Evolutionary conservation across 2,888 invertebrate genomes (phyloP), one percentile per base, ranked within the genome.

Genomic region (Mylabris sibirica): DNA sequence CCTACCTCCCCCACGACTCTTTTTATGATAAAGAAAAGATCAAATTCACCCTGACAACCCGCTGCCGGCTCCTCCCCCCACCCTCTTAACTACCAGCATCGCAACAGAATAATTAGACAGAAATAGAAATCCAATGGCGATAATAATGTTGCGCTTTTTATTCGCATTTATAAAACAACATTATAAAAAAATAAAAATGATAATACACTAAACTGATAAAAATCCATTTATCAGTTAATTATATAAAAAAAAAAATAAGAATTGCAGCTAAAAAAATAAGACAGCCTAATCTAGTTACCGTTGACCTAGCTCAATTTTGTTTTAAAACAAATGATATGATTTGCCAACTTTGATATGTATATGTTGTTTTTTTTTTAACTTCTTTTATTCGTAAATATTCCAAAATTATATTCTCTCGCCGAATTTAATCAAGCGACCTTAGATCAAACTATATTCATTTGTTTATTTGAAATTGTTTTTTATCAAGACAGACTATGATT

Each of bases 31-130:
- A 63, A 65, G 61, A 64, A 88, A 88, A 88, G 88, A 88, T 88
- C 87, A 89, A 88, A 89, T 88, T 89, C 24, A 41, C 65, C 60
- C 44, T 22, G n/a, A 44, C 60, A 20, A 22, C 30, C 30, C 30
- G 30, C 30, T 14, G 60, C 35, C 59, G 1, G 22, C 64, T 12
- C 8, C 22, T 11, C 26, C 61, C 61, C 57, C 66, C 11, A 12
- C 53, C 14, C 30, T 30, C 30, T 30, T 30, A 30, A 30, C 30
- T 30, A 30, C 30, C 14, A 38, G 38, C 38, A 38, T 38, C 38
- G 38, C 38, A 38, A 38, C 38, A 38, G 14, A 38, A 30, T 30
- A 30, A 30, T 30, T 30, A 30, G 30, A 30, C 30, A 30, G 30
- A 30, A 30, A 30, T 30, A 30, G 30, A 30, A 30, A 30, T 30